phyloP scores from a whole-genome alignment of 2,797 vertebrate genomes.

The Danionella dracula region DNA sequence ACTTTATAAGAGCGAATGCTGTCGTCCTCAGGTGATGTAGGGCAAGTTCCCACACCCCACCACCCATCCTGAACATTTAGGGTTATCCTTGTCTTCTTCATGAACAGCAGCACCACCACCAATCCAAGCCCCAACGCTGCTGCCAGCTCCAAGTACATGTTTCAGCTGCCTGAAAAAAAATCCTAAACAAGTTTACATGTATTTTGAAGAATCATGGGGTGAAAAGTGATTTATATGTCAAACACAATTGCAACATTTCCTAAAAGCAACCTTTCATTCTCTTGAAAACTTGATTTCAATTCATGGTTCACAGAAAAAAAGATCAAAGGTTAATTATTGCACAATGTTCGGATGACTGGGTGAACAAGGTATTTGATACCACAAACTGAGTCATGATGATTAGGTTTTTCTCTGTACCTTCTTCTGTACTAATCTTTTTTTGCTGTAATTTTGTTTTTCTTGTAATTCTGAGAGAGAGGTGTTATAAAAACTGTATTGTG shows the following conservation, averaged over 20 bases:
- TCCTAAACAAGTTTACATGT: too few species aligned
- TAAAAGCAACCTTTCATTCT: background rate
- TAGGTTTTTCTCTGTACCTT: constrained; percentile 43
- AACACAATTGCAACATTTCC: background rate
- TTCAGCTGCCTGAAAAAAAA: constrained; percentile 11
- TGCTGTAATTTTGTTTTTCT: too few species aligned
- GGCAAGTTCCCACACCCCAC: constrained; percentile 71
- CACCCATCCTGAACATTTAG: constrained; percentile 76
- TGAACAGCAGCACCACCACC: constrained; percentile 64
- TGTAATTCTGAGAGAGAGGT: too few species aligned
- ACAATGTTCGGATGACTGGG: constrained; percentile 4
- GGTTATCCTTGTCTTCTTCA: constrained; percentile 58
- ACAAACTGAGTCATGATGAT: constrained; percentile 32
- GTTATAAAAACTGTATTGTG: too few species aligned
- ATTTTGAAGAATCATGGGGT: too few species aligned
- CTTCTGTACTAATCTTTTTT: too few species aligned
- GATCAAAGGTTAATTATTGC: constrained; percentile 44
- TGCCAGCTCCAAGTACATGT: constrained; percentile 61
- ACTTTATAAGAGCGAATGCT: constrained; percentile 71
- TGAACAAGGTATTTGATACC: constrained; percentile 17
- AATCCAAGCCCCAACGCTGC: constrained; percentile 62
- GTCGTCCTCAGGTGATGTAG: constrained; percentile 53
- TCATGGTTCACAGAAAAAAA: constrained; percentile 2
- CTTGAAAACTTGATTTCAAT: background rate
- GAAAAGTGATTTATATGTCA: too few species aligned